Conservation (phyloP, 2,113 vertebrate genomes). For the Corythaeola cristata region DNA sequence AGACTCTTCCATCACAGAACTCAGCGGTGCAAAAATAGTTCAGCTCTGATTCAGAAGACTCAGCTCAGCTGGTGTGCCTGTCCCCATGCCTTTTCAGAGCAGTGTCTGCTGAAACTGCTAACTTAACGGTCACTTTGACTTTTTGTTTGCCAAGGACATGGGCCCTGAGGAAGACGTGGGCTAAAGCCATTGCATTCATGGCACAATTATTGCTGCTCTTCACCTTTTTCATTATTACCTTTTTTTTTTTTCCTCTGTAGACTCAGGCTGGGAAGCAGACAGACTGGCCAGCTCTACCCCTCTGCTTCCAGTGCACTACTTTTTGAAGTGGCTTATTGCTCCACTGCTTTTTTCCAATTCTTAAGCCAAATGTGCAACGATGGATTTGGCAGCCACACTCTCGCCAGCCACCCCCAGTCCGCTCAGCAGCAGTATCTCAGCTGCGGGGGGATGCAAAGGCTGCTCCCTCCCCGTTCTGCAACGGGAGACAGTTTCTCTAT, state of each 20-base stretch:
- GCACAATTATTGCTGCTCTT: background rate
- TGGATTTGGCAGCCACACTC: background rate
- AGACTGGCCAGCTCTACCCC: background rate
- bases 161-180: background rate
- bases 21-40: background rate
- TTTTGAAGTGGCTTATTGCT: background rate
- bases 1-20: background rate
- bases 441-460: background rate
- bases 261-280: background rate
- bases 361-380: background rate
- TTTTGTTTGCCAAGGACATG: background rate
- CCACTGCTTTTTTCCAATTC: background rate
- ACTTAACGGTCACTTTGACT: background rate
- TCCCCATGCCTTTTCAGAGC: background rate
- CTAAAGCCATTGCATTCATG: background rate
- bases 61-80: background rate
- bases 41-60: background rate
- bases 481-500: background rate
- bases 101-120: background rate
- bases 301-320: background rate
- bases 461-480: background rate
- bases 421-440: background rate
- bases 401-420: conserved; percentile 13
- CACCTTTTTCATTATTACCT: background rate
- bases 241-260: background rate